Evolutionary conservation across 2,113 vertebrate genomes (phyloP), one percentile per base, ranked within the genome.

Genomic region (Blennius ocellaris): DNA sequence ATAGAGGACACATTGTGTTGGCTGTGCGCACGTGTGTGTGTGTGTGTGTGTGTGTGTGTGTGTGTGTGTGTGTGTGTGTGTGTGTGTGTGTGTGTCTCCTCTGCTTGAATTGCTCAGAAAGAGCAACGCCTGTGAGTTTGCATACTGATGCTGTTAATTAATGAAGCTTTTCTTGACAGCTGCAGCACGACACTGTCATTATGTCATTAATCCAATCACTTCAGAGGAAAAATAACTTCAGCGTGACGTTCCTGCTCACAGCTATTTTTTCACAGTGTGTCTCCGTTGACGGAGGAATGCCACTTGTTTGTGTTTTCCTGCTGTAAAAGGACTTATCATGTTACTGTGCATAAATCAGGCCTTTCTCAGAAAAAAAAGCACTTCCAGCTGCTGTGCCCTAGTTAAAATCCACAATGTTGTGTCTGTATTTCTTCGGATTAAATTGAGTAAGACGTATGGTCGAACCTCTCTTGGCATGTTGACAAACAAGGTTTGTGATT

Each of bases 1-100:
- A 93, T 92, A 93, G 87, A 92, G 92, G 79, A 86, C 69, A 61
- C 91, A 93, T 94, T 94, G 92, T 93, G 87, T 85, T 78, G 63
- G 62, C 78, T 58, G 83, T 64, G 80, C 12, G 55, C 78, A 69
- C 84, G 86, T 85, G 80, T 60, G 21, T 30, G 21, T 30, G 21
- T 30, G 21, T 30, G 21, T 4, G 21, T 30, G 21, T 30, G 21
- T 30, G 21, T 62, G 76, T 55, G 83, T 64, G 80, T 11, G 55
- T 76, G 66, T 82, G 68, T 82, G 80, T 78, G 77, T 82, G 73
- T 76, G 84, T 69, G 67, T 82, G 82, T 77, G 69, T 80, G 61
- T 69, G 82, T 71, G 78, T 37, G 43, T 76, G 64, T 74, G 81
- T 86, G 66, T 76, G 72, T 80, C 69, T 62, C 73, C 68, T 66